Evolutionary conservation across 2,888 invertebrate genomes (phyloP).

Genomic region (Exocentrus adspersus): DNA sequence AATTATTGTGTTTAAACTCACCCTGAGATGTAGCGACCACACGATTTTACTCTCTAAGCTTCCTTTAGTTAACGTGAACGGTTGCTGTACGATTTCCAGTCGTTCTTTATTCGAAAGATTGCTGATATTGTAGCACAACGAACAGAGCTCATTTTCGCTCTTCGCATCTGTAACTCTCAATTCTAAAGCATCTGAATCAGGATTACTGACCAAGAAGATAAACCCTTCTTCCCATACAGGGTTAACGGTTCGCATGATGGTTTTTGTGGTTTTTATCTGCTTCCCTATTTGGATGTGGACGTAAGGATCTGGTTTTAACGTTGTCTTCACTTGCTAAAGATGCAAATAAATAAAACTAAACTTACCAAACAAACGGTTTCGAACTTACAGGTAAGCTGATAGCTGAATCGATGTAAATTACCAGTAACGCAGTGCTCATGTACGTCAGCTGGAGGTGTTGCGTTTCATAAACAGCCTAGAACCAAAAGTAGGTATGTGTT

Average conservation of each 20-base stretch:
- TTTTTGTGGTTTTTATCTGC: constrained; percentile 75
- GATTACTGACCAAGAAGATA: constrained; percentile 90
- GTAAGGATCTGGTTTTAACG: constrained; percentile 81
- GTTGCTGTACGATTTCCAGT: constrained; percentile 78
- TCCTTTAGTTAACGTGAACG: constrained; percentile 79
- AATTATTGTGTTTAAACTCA: background rate
- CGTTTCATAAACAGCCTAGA: constrained; percentile 77
- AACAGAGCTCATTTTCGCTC: constrained; percentile 78
- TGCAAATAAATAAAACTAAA: background rate
- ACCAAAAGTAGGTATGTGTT: constrained; percentile 28
- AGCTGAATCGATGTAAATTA: constrained; percentile 91
- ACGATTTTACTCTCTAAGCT: constrained; percentile 82
- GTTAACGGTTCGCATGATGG: constrained; percentile 81
- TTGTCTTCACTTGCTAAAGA: constrained; percentile 65
- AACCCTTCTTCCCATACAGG: constrained; percentile 96
- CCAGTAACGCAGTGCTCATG: constrained; percentile 81
- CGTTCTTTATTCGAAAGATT: constrained; percentile 75
- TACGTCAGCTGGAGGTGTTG: constrained; percentile 77
- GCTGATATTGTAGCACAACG: constrained; percentile 75
- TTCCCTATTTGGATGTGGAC: constrained; percentile 82
- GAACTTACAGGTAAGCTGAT: constrained; percentile 72
- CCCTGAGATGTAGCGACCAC: constrained; percentile 78
- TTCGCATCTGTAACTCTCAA: constrained; percentile 86
- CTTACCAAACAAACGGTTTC: background rate
- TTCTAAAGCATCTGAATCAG: constrained; percentile 85